Evolutionary conservation across 2,113 vertebrate genomes (phyloP).

Genomic region (Lepidothrix coronata): DNA sequence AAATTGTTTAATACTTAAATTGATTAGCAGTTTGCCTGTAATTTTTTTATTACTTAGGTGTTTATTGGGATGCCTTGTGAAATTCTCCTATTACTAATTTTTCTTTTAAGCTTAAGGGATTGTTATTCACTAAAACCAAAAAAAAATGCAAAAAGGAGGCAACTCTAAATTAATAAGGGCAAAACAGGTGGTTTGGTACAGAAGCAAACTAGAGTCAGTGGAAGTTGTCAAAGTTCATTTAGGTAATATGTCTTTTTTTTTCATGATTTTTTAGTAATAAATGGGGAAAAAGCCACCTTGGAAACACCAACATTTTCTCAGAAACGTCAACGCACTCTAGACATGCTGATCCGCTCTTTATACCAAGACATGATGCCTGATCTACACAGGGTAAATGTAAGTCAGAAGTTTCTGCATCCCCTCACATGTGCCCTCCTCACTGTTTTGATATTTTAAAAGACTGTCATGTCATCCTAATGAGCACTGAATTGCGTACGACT

Average conservation of each 20-base stretch:
- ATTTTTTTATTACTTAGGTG: not conserved
- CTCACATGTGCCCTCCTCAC: not conserved
- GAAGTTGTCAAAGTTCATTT: not conserved
- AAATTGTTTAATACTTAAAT: not conserved
- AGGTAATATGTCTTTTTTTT: not conserved
- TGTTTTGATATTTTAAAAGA: not conserved
- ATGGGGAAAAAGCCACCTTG: slow-evolving; percentile 98
- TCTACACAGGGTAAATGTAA: slow-evolving; percentile 87
- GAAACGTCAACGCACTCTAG: slow-evolving; percentile 95
- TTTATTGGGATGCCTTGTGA: not conserved
- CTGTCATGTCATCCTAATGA: not conserved
- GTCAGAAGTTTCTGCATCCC: not conserved
- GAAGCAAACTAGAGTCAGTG: not conserved
- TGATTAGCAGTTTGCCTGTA: not conserved
- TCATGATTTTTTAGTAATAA: slow-evolving; percentile 85
- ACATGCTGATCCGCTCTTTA: slow-evolving; percentile 97
- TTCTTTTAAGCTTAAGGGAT: not conserved
- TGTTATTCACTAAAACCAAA: not conserved
- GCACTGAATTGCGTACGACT: not conserved
- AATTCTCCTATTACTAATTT: not conserved
- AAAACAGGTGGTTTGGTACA: not conserved
- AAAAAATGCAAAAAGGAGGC: not conserved
- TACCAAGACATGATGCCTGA: slow-evolving; percentile 96
- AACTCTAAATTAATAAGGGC: not conserved
- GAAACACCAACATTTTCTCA: slow-evolving; percentile 98